Conservation (phyloP, 2,888 invertebrate genomes). For the Seira ritae region DNA sequence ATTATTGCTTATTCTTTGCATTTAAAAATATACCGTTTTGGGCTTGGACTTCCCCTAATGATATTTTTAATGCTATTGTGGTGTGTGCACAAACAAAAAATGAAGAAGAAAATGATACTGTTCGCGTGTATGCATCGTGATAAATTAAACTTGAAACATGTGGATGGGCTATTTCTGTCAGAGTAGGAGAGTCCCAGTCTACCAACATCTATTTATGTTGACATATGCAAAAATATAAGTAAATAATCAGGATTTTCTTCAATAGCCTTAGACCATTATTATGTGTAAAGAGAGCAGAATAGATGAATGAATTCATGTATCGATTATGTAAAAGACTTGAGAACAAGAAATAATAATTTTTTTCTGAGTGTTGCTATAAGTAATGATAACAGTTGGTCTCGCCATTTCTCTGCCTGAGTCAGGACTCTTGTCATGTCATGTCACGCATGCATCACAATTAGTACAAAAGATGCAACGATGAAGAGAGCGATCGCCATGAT, state of each 20-base stretch:
- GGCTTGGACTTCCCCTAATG: neutral
- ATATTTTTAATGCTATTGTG: neutral
- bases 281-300: neutral
- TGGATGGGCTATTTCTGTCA: constrained; percentile 52
- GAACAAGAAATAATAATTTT: too few species aligned
- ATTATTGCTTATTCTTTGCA: neutral
- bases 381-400: neutral
- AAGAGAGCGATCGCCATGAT: neutral
- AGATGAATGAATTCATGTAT: neutral
- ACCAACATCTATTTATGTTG: constrained; percentile 58
- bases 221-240: constrained; percentile 34
- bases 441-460: neutral
- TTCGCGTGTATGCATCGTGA: constrained; percentile 31
- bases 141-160: constrained; percentile 37
- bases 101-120: constrained; percentile 14
- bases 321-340: too few species aligned
- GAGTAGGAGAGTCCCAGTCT: constrained; percentile 47
- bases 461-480: neutral
- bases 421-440: neutral
- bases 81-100: neutral
- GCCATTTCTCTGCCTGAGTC: neutral
- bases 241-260: constrained; percentile 27
- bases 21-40: neutral
- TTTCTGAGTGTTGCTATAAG: neutral
- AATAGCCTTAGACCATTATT: neutral